Evolutionary conservation across 2,888 invertebrate genomes (phyloP), one percentile per base, ranked within the genome.

Genomic region (Synergus japonicus): DNA sequence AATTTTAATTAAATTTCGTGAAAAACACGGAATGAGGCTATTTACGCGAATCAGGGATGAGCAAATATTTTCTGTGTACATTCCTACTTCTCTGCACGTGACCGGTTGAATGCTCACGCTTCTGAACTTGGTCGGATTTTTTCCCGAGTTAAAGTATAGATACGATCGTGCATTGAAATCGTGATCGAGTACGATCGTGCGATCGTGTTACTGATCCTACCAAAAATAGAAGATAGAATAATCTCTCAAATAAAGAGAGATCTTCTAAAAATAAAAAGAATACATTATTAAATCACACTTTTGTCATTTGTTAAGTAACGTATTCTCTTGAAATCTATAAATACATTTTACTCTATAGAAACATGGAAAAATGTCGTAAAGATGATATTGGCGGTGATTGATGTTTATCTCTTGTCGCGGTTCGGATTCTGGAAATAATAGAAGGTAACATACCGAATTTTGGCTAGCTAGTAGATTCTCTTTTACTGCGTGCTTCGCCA

Each of bases 111-210:
- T 54, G 54, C 54, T 69, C 69, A 69, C 69, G 69, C 69, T 69
- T 69, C 69, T 69, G 69, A 22, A 46, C 69, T 44, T 69, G 69
- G 46, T 44, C 67, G 4, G 29, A 69, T 44, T 15, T 69, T 69
- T 69, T 69, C 29, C 7, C 69, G 12, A 12, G 29, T 46, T 46
- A 8, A 69, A 46, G 46, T 67, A 69, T 69, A 46, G 69, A 29
- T 69, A 69, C 22, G 29, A 69, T 69, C 69, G 69, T 69, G 69
- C 69, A 69, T 69, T 29, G 69, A 49, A 69, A 49, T 69, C 69
- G 69, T 69, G 69, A 69, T 69, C 69, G 49, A 49, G 29, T 69
- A 69, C 69, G 15, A 69, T 44, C 69, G 29, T 69, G 69, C 43
- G 69, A 69, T 69, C 69, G 69, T 69, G 69, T 69, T 69, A 13